Evolutionary conservation across 2,888 invertebrate species (phyloP).

Genomic region (Himalopsyche kuldschensis): DNA sequence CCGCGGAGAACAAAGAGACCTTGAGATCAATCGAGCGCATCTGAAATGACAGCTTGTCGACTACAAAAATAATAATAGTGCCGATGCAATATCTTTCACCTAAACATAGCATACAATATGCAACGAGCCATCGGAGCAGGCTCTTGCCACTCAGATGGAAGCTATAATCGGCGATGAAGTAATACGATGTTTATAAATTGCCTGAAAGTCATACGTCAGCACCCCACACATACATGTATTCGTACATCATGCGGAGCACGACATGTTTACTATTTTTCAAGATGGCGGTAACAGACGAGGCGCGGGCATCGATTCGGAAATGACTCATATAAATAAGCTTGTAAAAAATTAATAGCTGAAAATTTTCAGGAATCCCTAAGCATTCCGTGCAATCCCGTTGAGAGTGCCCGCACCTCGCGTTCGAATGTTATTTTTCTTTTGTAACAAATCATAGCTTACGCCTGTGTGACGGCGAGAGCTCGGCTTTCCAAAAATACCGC

Average conservation of each 20-base stretch:
- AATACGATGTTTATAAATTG: neutral
- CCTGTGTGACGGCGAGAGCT: slow-evolving; percentile 14
- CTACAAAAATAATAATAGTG: neutral
- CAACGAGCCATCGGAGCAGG: neutral
- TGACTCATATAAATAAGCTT: neutral
- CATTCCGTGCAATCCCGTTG: neutral
- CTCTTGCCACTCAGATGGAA: neutral
- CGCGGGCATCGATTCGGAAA: slow-evolving; percentile 18
- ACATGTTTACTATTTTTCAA: slow-evolving; percentile 7
- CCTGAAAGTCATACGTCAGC: neutral
- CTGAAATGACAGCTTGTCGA: neutral
- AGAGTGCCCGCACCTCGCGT: neutral
- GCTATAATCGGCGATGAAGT: neutral
- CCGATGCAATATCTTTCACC: neutral
- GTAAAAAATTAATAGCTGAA: neutral
- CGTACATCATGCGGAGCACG: neutral
- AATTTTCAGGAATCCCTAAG: neutral
- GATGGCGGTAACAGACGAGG: slow-evolving; percentile 20
- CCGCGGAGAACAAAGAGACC: slow-evolving; percentile 22
- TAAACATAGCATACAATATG: neutral
- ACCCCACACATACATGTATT: neutral
- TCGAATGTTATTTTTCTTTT: neutral
- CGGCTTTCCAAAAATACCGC: slow-evolving; percentile 32
- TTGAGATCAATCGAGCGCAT: slow-evolving; percentile 14
- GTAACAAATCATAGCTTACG: slow-evolving; percentile 16